Evolutionary conservation across 2,113 vertebrate genomes (phyloP).

Genomic region (Trematomus loennbergii): DNA sequence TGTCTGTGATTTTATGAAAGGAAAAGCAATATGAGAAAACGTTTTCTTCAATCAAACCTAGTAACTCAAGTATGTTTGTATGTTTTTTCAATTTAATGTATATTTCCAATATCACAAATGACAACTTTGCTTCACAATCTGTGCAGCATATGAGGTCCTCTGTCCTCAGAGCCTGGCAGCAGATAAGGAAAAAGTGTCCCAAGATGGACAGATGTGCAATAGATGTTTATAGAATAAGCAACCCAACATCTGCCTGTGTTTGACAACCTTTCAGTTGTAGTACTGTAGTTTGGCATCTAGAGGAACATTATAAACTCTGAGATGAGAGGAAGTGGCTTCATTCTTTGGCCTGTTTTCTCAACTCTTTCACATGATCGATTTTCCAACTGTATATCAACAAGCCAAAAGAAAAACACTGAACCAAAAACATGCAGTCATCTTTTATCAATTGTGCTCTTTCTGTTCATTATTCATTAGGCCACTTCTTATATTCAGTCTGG

Average conservation of each 20-base stretch:
- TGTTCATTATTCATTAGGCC: background rate
- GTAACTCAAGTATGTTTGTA: background rate
- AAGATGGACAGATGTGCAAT: too few relatives aligned
- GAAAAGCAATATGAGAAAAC: background rate
- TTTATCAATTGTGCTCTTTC: background rate
- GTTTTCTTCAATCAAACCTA: background rate
- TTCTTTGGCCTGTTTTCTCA: background rate
- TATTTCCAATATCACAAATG: too few relatives aligned
- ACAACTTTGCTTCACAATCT: too few relatives aligned
- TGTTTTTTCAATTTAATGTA: too few relatives aligned
- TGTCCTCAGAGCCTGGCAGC: too few relatives aligned
- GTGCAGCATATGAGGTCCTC: too few relatives aligned
- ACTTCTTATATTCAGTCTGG: background rate
- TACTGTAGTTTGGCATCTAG: background rate
- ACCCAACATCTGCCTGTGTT: background rate
- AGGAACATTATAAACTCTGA: constrained; percentile 6
- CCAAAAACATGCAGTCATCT: constrained; percentile 13
- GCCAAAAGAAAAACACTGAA: background rate
- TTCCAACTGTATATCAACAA: background rate
- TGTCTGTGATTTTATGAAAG: constrained; percentile 18
- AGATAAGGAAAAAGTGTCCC: too few relatives aligned
- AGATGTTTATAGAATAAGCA: too few relatives aligned
- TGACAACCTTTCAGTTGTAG: background rate
- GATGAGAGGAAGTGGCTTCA: constrained; percentile 7
- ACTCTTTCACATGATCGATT: background rate